Evolutionary conservation across 1,140 invertebrate genomes (phyloP), one percentile per base, ranked within the genome.

Genomic region (Drosophila seguyi): DNA sequence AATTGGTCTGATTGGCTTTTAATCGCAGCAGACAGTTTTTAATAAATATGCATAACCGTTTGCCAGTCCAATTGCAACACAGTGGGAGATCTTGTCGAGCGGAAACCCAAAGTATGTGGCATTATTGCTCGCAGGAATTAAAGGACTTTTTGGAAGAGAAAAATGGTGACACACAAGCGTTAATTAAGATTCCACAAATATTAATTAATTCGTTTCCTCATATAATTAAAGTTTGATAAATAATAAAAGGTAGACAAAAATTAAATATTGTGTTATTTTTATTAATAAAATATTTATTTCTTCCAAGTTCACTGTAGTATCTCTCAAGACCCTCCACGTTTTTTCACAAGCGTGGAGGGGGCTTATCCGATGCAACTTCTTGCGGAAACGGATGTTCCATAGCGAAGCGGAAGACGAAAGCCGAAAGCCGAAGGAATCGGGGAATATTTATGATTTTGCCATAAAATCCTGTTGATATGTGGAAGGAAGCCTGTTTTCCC

Each of bases 1-100:
- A 87, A 87, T 88, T 88, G 84, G 85, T 83, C 77, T 81, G 85
- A 88, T 88, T 88, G 84, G 85, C 84, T 88, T 88, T 88, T 88
- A 88, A 88, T 88, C 84, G 84, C 85, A 81, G 81, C 78, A 88
- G 84, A 88, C 84, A 90, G 81, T 90, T 88, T 88, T 88, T 88
- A 88, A 88, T 90, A 88, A 88, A 88, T 88, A 88, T 88, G 85
- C 85, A 87, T 87, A 88, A 88, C 84, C 79, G 53, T 75, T 72
- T 72, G 69, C 36, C 42, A 58, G 48, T 50, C 29, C 42, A 72
- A 71, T 41, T 72, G 52, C 29, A 38, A 27, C 22, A 55, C 55
- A 45, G 73, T 61, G 55, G 38, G 8, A 6, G 59, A 36, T 48
- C 60, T 16, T 29, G 13, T 31, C 3, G 11, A 48, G 31, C 5